These are phyloP conservation scores for Brienomyrus brachyistius DNA, from an alignment of 2,113 vertebrate species.

Conservation along the genomic window DNA sequence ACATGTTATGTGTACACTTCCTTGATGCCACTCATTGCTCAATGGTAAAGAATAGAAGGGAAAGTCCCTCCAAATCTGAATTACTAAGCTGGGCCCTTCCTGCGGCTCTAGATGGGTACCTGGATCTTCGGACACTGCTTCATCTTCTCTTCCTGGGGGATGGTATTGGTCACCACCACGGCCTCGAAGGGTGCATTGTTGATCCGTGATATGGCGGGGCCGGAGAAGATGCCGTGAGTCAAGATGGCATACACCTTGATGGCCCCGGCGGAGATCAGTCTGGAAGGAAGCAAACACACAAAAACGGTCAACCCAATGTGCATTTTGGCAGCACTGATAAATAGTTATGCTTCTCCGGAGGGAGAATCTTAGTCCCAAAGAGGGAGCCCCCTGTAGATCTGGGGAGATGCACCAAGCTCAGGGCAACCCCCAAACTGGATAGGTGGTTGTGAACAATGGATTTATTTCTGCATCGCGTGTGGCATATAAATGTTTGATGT, in stretches of 20 bases:
- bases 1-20: neutral
- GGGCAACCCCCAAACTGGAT: neutral
- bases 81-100: neutral
- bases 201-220: conserved; percentile 88
- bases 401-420: neutral
- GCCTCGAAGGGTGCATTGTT: conserved; percentile 87
- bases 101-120: conserved; percentile 51
- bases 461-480: neutral
- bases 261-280: conserved; percentile 82
- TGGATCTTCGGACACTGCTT: conserved; percentile 89
- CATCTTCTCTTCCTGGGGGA: conserved; percentile 94
- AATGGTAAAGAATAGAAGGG: neutral
- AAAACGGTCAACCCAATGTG: neutral
- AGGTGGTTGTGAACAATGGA: neutral
- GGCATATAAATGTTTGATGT: neutral
- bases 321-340: neutral
- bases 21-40: neutral
- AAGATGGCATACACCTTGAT: conserved; percentile 91
- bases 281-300: conserved; percentile 34
- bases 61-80: neutral
- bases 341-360: neutral
- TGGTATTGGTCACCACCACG: conserved; percentile 92
- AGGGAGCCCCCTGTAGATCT: neutral
- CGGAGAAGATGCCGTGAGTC: conserved; percentile 91
- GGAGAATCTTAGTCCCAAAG: neutral